Percentiles rank a stretch among this genome's conserved stretches.
phyloP scores from a whole-genome alignment of 2,113 vertebrate genomes.

The Struthidea cinerea region DNA sequence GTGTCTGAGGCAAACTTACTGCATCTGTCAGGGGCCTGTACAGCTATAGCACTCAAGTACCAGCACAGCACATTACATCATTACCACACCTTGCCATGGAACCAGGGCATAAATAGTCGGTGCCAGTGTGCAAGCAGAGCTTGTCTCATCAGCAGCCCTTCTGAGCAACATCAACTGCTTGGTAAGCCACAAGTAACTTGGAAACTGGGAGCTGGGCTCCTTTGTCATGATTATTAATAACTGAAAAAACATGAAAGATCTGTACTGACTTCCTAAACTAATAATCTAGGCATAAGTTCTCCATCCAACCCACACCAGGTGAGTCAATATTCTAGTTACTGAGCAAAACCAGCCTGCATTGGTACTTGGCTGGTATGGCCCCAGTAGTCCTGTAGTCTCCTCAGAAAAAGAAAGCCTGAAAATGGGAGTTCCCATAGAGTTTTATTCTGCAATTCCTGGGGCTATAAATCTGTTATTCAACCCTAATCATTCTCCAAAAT shows the following conservation, averaged over 20 bases:
- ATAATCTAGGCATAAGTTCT: neutral
- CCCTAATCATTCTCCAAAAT: neutral
- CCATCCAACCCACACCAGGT: neutral
- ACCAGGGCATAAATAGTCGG: neutral
- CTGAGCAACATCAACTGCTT: neutral
- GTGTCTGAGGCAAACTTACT: neutral
- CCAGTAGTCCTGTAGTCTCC: neutral
- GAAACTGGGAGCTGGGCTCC: neutral
- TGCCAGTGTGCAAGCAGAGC: neutral
- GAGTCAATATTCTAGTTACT: neutral
- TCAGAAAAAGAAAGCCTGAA: neutral
- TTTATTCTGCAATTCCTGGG: neutral
- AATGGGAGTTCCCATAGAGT: neutral
- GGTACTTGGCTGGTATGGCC: neutral
- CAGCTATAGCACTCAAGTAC: neutral
- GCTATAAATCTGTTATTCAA: neutral
- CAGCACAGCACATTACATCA: neutral
- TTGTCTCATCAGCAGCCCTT: neutral
- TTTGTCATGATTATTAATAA: neutral
- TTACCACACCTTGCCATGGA: neutral
- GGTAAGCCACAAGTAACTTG: neutral
- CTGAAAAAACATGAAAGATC: neutral
- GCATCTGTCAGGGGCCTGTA: neutral
- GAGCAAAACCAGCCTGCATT: neutral
- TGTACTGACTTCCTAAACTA: neutral